These are phyloP conservation scores for Hydractinia echinata DNA, from an alignment of 30 jellyfish, hydroid and myxozoan genomes.

Conservation along the genomic window DNA sequence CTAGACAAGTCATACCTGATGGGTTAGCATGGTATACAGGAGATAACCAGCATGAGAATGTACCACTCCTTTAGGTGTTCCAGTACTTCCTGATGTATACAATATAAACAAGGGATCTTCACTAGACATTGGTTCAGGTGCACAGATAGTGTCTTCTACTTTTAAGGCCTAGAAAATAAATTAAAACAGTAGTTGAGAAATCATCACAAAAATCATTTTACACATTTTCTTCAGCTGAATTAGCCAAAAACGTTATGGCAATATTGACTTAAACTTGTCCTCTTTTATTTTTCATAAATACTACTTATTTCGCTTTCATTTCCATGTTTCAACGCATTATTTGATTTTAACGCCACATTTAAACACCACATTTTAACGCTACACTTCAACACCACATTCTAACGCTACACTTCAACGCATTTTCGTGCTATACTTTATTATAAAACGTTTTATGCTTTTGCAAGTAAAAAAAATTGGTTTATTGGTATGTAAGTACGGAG, in stretches of 20 bases:
- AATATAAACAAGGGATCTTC: constrained; percentile 82
- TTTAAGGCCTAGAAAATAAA: constrained; percentile 60
- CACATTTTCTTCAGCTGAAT: background rate
- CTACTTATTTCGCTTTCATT: background rate
- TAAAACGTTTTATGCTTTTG: too few relatives aligned
- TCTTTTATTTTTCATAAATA: background rate
- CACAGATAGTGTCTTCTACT: constrained; percentile 64
- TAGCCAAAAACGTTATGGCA: background rate
- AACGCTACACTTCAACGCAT: too few relatives aligned
- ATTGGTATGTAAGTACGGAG: too few relatives aligned
- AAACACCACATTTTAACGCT: too few relatives aligned
- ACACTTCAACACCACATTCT: too few relatives aligned
- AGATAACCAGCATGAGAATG: constrained; percentile 98
- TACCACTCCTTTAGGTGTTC: constrained; percentile 94
- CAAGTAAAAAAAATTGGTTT: too few relatives aligned
- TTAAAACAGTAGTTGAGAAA: background rate
- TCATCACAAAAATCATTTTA: background rate
- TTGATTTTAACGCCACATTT: too few relatives aligned
- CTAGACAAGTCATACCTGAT: constrained; percentile 53
- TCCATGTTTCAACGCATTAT: too few relatives aligned
- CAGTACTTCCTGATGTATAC: constrained; percentile 98
- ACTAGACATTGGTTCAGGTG: constrained; percentile 80
- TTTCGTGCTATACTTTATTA: too few relatives aligned
- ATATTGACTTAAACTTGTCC: background rate
- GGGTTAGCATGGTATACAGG: constrained; percentile 86